Percentiles rank a stretch among this genome's conserved stretches.
Evolutionary conservation across 2,797 vertebrate species (phyloP).

Genomic region (Brachyalestes nurse): DNA sequence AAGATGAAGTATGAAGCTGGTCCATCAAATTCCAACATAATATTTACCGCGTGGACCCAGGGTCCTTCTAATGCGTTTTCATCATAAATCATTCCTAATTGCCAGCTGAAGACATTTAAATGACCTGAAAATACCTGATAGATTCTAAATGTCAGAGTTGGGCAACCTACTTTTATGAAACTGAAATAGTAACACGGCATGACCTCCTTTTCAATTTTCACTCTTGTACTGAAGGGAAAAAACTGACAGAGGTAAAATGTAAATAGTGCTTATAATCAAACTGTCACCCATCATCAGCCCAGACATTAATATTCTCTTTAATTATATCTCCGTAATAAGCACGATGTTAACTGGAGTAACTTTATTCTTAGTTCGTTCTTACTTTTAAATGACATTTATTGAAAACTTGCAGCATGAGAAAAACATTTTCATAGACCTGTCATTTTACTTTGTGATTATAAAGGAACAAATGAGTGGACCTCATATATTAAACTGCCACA

Average conservation of each 20-base stretch:
- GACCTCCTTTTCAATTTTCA: constrained; percentile 4
- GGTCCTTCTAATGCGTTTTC: neutral
- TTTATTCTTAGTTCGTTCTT: neutral
- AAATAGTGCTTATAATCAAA: constrained; percentile 1
- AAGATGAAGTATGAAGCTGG: neutral
- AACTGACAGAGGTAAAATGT: neutral
- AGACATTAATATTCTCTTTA: neutral
- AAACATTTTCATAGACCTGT: neutral
- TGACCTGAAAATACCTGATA: neutral
- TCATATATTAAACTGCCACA: neutral
- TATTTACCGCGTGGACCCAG: neutral
- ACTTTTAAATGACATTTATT: neutral
- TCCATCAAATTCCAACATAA: neutral
- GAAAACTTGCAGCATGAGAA: neutral
- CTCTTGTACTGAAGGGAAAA: neutral
- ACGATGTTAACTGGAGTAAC: neutral
- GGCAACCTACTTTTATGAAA: constrained; percentile 16
- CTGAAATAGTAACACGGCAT: neutral
- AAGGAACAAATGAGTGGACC: neutral
- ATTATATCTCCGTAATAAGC: neutral
- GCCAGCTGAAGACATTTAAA: neutral
- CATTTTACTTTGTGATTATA: neutral
- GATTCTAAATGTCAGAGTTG: neutral
- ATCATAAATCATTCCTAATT: constrained; percentile 9
- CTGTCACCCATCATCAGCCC: neutral